phyloP scores from a whole-genome alignment of 2,113 vertebrate species.

The Cinclus cinclus region DNA sequence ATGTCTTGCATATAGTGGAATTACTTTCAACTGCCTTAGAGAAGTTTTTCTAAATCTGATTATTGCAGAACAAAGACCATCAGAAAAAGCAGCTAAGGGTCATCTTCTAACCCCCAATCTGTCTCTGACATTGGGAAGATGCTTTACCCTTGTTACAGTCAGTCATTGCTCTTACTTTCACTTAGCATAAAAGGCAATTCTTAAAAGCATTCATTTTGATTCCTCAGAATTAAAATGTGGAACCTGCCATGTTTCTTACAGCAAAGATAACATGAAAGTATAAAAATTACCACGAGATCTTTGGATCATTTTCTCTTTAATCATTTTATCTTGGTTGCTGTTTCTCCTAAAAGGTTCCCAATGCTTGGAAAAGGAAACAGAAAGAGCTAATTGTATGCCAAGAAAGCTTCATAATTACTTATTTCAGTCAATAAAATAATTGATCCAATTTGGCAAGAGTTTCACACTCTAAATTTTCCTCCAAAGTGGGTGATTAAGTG shows the following conservation, averaged over 20 bases:
- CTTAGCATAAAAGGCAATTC: not conserved
- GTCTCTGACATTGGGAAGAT: not conserved
- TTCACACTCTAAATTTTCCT: slow-evolving; percentile 24
- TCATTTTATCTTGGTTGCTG: not conserved
- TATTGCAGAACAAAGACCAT: slow-evolving; percentile 1
- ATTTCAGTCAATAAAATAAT: slow-evolving; percentile 50
- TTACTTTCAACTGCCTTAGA: not conserved
- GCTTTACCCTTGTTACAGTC: not conserved
- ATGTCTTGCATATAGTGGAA: not conserved
- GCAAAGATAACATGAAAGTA: not conserved
- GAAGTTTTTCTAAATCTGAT: slow-evolving; percentile 25
- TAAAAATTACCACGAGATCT: not conserved
- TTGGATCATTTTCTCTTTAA: not conserved
- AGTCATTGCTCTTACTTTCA: slow-evolving; percentile 20
- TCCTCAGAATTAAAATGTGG: not conserved
- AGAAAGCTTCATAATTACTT: slow-evolving; percentile 32
- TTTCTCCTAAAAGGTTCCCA: not conserved
- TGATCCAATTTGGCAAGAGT: slow-evolving; percentile 33
- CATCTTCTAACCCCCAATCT: not conserved
- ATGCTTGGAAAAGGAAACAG: slow-evolving; percentile 1
- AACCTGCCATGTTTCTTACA: not conserved
- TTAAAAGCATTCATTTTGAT: slow-evolving; percentile 33
- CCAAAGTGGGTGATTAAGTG: slow-evolving; percentile 32
- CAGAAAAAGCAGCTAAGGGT: not conserved
- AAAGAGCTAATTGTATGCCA: slow-evolving; percentile 5